Percentiles rank a stretch among this genome's conserved stretches.
Evolutionary conservation across 2,797 vertebrate genomes (phyloP).

Genomic region (Yasuhikotakia modesta): DNA sequence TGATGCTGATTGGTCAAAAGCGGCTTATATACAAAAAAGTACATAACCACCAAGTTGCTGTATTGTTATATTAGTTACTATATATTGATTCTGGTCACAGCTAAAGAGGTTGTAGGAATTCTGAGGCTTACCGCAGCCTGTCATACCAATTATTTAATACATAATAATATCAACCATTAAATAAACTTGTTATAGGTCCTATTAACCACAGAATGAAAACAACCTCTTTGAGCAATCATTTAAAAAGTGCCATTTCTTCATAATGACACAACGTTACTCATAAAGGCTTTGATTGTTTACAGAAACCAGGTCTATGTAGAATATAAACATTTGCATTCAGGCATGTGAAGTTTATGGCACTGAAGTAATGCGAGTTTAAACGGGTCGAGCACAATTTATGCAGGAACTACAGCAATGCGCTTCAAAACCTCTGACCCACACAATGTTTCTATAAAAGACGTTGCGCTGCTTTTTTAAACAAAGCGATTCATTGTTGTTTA

Average conservation of each 20-base stretch:
- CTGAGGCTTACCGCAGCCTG: too few relatives aligned
- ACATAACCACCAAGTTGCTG: neutral
- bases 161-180: too few relatives aligned
- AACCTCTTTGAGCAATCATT: too few relatives aligned
- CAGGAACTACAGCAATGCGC: neutral
- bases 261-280: neutral
- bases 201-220: too few relatives aligned
- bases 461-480: too few relatives aligned
- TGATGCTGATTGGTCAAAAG: neutral
- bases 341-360: neutral
- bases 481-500: neutral
- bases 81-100: too few relatives aligned
- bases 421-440: too few relatives aligned
- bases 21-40: neutral
- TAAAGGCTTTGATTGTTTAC: constrained; percentile 6
- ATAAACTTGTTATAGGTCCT: too few relatives aligned
- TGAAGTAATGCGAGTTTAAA: neutral
- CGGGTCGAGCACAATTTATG: neutral
- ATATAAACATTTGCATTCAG: constrained; percentile 1
- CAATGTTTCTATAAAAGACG: too few relatives aligned
- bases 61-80: too few relatives aligned
- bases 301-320: neutral
- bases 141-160: too few relatives aligned
- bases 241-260: neutral
- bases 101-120: too few relatives aligned